A percentile compares a stretch with the other conserved stretches of the same genome.
phyloP scores from a whole-genome alignment of 1,140 invertebrate genomes.

The Acromyrmex echinatior region DNA sequence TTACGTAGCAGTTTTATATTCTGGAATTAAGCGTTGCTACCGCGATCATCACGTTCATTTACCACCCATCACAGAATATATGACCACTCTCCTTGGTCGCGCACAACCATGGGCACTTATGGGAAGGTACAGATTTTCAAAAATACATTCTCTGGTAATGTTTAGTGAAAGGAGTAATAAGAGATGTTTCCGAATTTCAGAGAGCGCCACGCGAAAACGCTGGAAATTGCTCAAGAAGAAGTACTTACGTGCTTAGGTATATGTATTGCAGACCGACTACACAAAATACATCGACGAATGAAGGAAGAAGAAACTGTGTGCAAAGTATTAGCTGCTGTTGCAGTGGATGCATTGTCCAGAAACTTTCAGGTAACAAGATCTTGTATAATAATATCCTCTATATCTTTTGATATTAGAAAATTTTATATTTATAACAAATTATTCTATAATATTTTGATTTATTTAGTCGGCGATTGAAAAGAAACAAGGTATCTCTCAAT shows the following conservation, averaged over 20 bases:
- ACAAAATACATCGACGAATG: conserved; percentile 94
- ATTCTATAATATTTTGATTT: conserved; percentile 36
- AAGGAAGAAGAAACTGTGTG: conserved; percentile 96
- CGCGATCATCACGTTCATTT: conserved; percentile 95
- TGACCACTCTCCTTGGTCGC: conserved; percentile 93
- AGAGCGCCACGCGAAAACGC: conserved; percentile 96
- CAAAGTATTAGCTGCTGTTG: conserved; percentile 95
- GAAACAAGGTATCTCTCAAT: conserved; percentile 95
- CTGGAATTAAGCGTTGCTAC: conserved; percentile 94
- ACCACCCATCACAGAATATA: conserved; percentile 94
- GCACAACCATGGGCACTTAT: conserved; percentile 95
- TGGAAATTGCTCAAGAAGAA: conserved; percentile 98
- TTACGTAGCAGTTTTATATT: conserved; percentile 94
- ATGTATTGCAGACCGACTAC: conserved; percentile 95
- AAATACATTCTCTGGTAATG: conserved; percentile 9
- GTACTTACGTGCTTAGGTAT: conserved; percentile 97
- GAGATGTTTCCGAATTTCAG: conserved; percentile 86
- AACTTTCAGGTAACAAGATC: conserved; percentile 90
- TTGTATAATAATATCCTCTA: conserved; percentile 18
- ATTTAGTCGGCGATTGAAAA: conserved; percentile 93
- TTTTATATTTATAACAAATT: conserved; percentile 3
- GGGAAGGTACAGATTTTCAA: conserved; percentile 88
- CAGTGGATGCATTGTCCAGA: conserved; percentile 94
- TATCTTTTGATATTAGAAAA: conserved; percentile 68
- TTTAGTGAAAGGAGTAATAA: background rate